Base-by-base conservation (phyloP, 2,888 invertebrate species). In the Oxyteleia sp. region DNA sequence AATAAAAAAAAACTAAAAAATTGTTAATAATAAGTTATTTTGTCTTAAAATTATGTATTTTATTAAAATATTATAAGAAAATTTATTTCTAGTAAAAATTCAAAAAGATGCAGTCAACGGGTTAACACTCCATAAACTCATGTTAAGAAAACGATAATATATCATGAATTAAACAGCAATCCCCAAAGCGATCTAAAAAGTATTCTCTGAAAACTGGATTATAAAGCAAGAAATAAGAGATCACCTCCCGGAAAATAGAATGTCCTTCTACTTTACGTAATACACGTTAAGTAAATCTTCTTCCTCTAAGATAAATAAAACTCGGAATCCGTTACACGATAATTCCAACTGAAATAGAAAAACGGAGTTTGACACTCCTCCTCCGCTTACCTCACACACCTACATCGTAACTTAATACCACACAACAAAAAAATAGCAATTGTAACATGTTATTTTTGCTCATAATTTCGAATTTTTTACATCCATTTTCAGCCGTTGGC, bases 271-370 rank as follows among this genome's bases (percentile, higher is more conserved):
- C 13, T 41, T 43, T 43, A 43, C 23, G 26, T 23, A 26, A 23
- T 18, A 13, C 13, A 26, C 61, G 20, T 43, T 23, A 43, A 61
- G 11, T 26, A 43, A 43, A 61, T 26, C 20, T n/a, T 43, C 18
- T 10, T 15, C 15, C 11, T 61, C 13, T 26, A n/a, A 18, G 41
- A 43, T 26, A 43, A 26, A 16, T 29, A 43, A 59, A 41, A 59
- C 38, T 41, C 20, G 38, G 35, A 55, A 55, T 32, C n/a, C 53
- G 29, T 53, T 53, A 53, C 35, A 16, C 15, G 35, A 35, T 55
- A 5, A 55, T 32, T 10, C 16, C 8, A 11, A 35, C 16, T 29
- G 5, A 32, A 55, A 55, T 10, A 32, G 55, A 1, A 8, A 32
- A 55, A 55, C 11, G 1, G 13, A 55, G 35, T 55, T 55, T 16